Base-by-base conservation (phyloP, 2,888 invertebrate species). In the Pandemis cinnamomeana region DNA sequence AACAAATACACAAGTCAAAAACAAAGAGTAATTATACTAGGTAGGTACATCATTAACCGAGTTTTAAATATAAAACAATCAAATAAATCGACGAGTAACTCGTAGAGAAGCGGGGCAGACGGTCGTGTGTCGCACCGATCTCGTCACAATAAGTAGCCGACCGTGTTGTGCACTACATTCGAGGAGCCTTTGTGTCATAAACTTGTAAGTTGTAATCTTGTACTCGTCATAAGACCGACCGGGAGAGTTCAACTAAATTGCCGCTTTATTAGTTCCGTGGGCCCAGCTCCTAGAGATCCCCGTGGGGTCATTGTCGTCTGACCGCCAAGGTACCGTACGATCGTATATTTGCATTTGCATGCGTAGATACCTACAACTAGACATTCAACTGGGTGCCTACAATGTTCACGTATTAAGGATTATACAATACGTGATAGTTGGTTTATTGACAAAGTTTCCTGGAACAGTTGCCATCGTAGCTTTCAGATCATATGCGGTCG, bases 291-390 rank as follows among this genome's bases (percentile, higher is more conserved):
- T 55, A 27, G 27, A 58, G 58, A 27, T 20, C 27, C 58, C 71
- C 60, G 20, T 36, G 71, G 53, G 71, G 71, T 71, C 71, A 71
- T 71, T 71, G 71, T 67, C 67, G 61, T 36, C 41, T 36, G 41
- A 71, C 67, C 53, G 53, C 66, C 51, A 51, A 71, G 60, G 67
- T 67, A 67, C 41, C 64, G 46, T 71, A 11, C 55, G 46, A 62
- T 63, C 27, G 53, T 44, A 20, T 36, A 36, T 53, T 61, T 61
- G 36, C 61, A 61, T 61, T 61, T 61, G 36, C 61, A 61, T 61
- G 1, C 4, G 58, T 27, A 1, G 10, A 6, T 51, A 51, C 51
- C 5, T 13, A 51, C 6, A 58, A 58, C 27, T 11, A 46, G 11
- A 46, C 11, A 46, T 11, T 46, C 27, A 36, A 36, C 27, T 36